phyloP scores from a whole-genome alignment of 2,113 vertebrate genomes.

The Mastomys natalensis region DNA sequence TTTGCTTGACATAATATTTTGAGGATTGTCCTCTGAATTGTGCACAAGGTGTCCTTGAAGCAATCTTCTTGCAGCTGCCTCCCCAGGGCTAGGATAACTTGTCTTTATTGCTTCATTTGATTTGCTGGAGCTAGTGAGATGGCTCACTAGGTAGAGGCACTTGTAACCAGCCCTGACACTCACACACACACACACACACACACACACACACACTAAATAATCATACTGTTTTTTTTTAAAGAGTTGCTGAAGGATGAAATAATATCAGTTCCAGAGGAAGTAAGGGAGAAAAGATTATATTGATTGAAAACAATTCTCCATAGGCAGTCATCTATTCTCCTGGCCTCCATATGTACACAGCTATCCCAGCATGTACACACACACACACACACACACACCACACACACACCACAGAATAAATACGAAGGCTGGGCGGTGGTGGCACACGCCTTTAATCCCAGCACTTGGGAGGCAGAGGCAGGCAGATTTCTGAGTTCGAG shows the following conservation, averaged over 20 bases:
- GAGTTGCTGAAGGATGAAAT: not conserved
- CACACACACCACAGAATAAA: too few species aligned
- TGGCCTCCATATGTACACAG: fast-evolving
- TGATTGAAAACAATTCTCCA: not conserved
- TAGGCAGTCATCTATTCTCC: not conserved
- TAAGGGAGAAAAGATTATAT: not conserved
- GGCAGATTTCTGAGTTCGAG: too few species aligned
- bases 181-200: not conserved
- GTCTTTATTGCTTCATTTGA: not conserved
- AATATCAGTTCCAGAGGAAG: not conserved
- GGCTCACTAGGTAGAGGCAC: not conserved
- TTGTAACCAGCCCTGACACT: not conserved
- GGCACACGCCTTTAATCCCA: too few species aligned
- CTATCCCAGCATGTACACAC: not conserved
- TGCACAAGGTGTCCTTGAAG: not conserved
- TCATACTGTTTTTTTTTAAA: not conserved
- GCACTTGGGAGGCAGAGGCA: too few species aligned
- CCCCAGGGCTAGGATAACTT: not conserved
- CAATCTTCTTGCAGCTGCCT: not conserved
- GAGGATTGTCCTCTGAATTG: not conserved
- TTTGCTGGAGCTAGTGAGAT: not conserved
- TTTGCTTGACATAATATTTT: not conserved
- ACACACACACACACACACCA: not conserved
- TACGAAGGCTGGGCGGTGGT: too few species aligned
- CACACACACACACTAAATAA: not conserved